These are phyloP conservation scores for Urocynchramus pylzowi DNA, from an alignment of 2,113 vertebrate genomes.

Conservation along the genomic window DNA sequence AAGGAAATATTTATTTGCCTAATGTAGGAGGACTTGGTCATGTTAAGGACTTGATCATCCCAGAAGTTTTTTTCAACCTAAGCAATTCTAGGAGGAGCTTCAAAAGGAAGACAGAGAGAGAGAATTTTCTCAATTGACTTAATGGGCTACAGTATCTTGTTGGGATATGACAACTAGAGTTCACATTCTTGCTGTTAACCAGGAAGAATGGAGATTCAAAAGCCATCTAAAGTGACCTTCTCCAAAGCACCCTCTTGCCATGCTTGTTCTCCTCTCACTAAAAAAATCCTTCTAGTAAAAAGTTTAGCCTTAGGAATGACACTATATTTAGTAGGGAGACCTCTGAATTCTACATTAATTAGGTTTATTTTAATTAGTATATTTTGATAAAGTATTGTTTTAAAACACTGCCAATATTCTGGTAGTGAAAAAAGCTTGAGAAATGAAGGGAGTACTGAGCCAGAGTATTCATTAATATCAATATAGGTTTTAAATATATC, in stretches of 20 bases:
- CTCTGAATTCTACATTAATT: neutral
- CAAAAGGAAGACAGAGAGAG: neutral
- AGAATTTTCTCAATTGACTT: neutral
- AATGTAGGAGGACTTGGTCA: neutral
- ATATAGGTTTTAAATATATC: neutral
- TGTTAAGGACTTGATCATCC: neutral
- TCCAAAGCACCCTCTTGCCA: neutral
- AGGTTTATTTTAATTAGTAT: neutral
- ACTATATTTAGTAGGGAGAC: neutral
- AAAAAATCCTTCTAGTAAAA: neutral
- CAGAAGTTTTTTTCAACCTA: neutral
- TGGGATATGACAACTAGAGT: neutral
- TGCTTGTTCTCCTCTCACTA: neutral
- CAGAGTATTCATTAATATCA: neutral
- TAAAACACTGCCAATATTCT: neutral
- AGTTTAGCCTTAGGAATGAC: neutral
- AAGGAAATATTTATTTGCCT: neutral
- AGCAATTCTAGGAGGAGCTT: neutral
- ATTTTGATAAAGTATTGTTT: neutral
- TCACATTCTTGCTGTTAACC: neutral
- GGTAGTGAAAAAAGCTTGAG: neutral
- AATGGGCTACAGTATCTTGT: neutral
- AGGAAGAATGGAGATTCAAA: neutral
- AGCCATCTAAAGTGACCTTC: neutral
- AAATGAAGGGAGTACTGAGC: neutral